Evolutionary conservation across 1,140 invertebrate genomes (phyloP).

Genomic region (Drosophila tristis): DNA sequence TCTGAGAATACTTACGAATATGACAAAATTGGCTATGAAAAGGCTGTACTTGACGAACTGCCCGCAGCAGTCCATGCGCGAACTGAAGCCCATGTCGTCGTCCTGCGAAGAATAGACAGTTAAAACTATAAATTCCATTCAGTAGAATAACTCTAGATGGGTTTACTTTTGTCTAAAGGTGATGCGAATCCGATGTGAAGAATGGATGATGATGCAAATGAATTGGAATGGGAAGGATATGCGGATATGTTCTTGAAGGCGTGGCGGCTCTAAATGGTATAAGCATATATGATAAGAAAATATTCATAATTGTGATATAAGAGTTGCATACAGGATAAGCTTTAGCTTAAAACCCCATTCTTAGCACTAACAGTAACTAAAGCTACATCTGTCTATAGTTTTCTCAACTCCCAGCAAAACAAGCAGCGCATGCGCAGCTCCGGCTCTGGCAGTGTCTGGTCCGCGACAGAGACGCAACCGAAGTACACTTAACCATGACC

Average conservation of each 20-base stretch:
- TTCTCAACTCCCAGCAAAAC: conserved; percentile 21
- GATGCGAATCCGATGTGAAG: conserved; percentile 7
- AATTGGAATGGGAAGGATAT: conserved; percentile 15
- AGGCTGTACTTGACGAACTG: conserved; percentile 93
- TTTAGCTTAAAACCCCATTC: too few species aligned
- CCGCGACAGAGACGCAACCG: conserved; percentile 35
- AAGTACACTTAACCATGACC: conserved; percentile 83
- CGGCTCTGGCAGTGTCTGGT: conserved; percentile 4
- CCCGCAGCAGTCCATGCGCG: conserved; percentile 91
- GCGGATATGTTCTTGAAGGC: conserved; percentile 24
- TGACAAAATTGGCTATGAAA: conserved; percentile 93
- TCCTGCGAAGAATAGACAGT: conserved; percentile 66
- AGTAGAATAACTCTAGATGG: not conserved
- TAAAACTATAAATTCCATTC: not conserved
- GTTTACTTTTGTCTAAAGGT: conserved; percentile 21
- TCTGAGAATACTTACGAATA: conserved; percentile 90
- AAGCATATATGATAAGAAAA: conserved; percentile 5
- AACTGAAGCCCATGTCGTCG: conserved; percentile 88
- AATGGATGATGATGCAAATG: conserved; percentile 19
- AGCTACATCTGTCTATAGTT: not conserved
- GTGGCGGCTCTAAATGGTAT: conserved; percentile 10
- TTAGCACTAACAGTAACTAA: too few species aligned
- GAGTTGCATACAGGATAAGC: not conserved
- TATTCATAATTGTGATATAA: not conserved
- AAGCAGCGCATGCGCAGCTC: conserved; percentile 34